Percentiles rank a stretch among this genome's conserved stretches.
These are phyloP conservation scores for Lasiurus cinereus DNA, from an alignment of 2,113 vertebrate genomes.

Conservation along the genomic window DNA sequence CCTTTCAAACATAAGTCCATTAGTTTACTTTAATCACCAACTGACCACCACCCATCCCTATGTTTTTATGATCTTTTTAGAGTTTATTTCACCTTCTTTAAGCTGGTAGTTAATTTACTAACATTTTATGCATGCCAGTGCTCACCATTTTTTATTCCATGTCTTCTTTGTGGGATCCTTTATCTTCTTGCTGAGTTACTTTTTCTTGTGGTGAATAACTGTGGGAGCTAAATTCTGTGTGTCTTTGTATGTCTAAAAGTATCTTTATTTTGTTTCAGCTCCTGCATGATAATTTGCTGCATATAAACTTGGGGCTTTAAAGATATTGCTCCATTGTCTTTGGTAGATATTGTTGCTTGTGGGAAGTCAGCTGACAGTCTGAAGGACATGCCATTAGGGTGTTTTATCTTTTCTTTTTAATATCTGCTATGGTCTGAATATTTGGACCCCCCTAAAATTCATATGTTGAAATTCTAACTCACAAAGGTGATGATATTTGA, in stretches of 20 bases:
- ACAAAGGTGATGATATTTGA: not conserved
- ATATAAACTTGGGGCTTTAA: not conserved
- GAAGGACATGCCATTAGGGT: not conserved
- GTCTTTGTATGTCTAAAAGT: constrained; percentile 62
- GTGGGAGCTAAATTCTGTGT: constrained; percentile 45
- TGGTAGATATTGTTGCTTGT: not conserved
- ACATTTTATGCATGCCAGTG: not conserved
- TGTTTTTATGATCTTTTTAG: constrained; percentile 8
- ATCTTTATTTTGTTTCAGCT: constrained; percentile 52
- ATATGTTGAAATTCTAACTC: not conserved
- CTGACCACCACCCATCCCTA: not conserved
- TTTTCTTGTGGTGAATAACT: constrained; percentile 37
- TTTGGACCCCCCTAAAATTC: not conserved
- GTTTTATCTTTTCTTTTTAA: not conserved
- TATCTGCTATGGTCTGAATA: not conserved
- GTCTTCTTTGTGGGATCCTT: not conserved
- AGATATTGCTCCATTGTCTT: not conserved
- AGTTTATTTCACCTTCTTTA: constrained; percentile 21
- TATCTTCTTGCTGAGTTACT: constrained; percentile 63
- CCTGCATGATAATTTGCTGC: constrained; percentile 7
- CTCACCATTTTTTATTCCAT: not conserved
- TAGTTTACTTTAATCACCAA: constrained; percentile 12
- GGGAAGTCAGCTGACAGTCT: not conserved
- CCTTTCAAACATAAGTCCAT: not conserved
- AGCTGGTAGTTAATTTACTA: constrained; percentile 2